Percentiles rank a stretch among this genome's conserved stretches.
These are phyloP conservation scores for Ahaetulla prasina DNA, from an alignment of 2,113 vertebrate genomes.

Conservation along the genomic window DNA sequence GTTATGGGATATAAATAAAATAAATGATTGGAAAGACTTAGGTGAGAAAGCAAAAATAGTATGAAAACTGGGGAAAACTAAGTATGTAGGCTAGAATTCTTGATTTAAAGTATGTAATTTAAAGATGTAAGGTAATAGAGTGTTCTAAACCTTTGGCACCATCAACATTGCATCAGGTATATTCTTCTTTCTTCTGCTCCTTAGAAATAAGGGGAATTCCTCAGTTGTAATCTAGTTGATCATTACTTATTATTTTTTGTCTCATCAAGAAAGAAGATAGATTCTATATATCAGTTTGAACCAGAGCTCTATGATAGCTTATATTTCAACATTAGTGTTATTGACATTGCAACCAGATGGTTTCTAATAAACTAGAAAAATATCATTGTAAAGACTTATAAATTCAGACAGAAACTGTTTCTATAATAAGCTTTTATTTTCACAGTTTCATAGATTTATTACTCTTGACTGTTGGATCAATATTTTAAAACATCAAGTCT, in stretches of 20 bases:
- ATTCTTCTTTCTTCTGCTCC: not conserved
- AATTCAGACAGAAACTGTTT: constrained; percentile 2
- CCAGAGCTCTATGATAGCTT: constrained; percentile 3
- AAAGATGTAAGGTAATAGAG: not conserved
- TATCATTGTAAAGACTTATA: constrained; percentile 32
- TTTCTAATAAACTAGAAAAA: constrained; percentile 6
- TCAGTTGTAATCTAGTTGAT: not conserved
- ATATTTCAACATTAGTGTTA: constrained; percentile 3
- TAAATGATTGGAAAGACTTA: not conserved
- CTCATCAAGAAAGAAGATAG: not conserved
- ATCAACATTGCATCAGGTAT: not conserved
- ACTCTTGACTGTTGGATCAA: not conserved
- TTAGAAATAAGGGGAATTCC: not conserved
- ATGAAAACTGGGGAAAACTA: not conserved
- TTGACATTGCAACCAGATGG: constrained; percentile 26
- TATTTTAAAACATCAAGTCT: not conserved
- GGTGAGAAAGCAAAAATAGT: not conserved
- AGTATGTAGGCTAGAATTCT: not conserved
- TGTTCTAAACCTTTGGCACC: not conserved
- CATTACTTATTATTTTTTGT: not conserved
- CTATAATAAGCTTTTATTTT: constrained; percentile 21
- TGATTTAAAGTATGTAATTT: not conserved
- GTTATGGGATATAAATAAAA: not conserved
- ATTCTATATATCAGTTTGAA: not conserved
- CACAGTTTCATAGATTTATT: not conserved